Percentiles rank a stretch among this genome's conserved stretches.
phyloP scores from a whole-genome alignment of 1,140 invertebrate genomes.

The Trissolcus basalis region DNA sequence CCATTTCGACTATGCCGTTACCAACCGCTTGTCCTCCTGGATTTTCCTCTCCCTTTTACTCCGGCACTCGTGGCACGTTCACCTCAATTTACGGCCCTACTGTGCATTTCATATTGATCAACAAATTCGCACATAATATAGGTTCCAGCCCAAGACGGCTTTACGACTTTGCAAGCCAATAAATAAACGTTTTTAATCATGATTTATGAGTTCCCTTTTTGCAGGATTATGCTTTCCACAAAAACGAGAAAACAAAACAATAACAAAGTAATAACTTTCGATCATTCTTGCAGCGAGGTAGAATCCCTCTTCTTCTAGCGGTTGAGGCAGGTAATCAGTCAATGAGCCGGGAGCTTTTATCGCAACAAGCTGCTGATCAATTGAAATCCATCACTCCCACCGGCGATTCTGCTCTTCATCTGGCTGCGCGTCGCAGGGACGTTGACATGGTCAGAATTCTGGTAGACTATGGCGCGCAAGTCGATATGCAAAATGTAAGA shows the following conservation, averaged over 20 bases:
- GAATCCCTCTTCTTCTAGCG: constrained; percentile 93
- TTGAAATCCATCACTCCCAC: constrained; percentile 83
- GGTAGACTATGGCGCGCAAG: constrained; percentile 92
- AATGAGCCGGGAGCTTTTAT: constrained; percentile 92
- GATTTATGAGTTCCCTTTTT: not conserved
- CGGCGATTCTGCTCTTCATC: constrained; percentile 93
- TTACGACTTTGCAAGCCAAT: constrained; percentile 7
- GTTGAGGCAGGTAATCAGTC: constrained; percentile 95
- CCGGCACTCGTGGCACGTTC: constrained; percentile 9
- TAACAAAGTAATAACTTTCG: not conserved
- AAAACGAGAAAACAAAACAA: constrained; percentile 7
- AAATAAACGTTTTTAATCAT: too few relatives aligned
- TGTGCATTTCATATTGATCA: constrained; percentile 20
- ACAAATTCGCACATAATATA: constrained; percentile 21
- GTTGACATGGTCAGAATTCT: constrained; percentile 94
- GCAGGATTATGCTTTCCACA: not conserved
- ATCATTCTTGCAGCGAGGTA: constrained; percentile 84
- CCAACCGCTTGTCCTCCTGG: constrained; percentile 39
- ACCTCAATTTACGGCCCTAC: constrained; percentile 30
- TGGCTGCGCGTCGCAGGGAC: constrained; percentile 91
- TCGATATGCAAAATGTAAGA: constrained; percentile 92
- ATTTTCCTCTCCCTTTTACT: constrained; percentile 41
- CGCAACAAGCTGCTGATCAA: constrained; percentile 88
- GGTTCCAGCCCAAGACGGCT: not conserved
- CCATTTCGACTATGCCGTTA: constrained; percentile 44